Evolutionary conservation across 2,797 vertebrate genomes (phyloP), one percentile per base, ranked within the genome.

Genomic region (Micromesistius poutassou): DNA sequence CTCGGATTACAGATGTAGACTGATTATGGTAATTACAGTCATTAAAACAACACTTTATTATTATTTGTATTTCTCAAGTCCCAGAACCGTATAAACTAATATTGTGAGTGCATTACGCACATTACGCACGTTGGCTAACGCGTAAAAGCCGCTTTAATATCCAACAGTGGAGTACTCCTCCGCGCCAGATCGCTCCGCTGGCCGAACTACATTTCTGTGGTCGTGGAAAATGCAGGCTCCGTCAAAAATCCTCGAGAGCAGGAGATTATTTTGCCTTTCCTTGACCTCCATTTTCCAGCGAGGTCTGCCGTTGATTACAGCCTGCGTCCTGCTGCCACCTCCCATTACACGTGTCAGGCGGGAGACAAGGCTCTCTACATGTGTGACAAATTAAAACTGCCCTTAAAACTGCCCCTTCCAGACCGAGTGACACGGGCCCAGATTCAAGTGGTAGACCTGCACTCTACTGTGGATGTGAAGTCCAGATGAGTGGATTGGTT

Each of bases 201-300:
- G 68, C 19, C 33, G 22, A 74, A 14, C 16, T 71, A 22, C 55
- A 62, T 70, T 71, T 82, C 28, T 86, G 88, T 5, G 86, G 88
- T 83, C 42, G 13, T 25, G 68, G 73, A 71, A 82, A 87, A 85
- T 87, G 84, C 83, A 79, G 82, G 79, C 35, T 83, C 74, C n/a
- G 25, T n/a, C 7, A 72, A 30, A 79, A 74, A 72, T 78, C 62
- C 68, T 74, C 36, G 42, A 76, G 73, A 82, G 79, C 50, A 76
- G 78, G 83, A 87, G 82, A 84, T 89, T 33, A 81, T 89, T 87
- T 84, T 85, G 83, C 73, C 81, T 76, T 80, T 80, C 77, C 66
- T 81, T 87, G 83, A 89, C 85, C 84, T 90, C 77, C 38, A 81
- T 89, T 90, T 91, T 89, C 89, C 90, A 87, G 80, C 73, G 77